phyloP scores from a whole-genome alignment of 2,113 vertebrate genomes.

The Atractosteus spatula region DNA sequence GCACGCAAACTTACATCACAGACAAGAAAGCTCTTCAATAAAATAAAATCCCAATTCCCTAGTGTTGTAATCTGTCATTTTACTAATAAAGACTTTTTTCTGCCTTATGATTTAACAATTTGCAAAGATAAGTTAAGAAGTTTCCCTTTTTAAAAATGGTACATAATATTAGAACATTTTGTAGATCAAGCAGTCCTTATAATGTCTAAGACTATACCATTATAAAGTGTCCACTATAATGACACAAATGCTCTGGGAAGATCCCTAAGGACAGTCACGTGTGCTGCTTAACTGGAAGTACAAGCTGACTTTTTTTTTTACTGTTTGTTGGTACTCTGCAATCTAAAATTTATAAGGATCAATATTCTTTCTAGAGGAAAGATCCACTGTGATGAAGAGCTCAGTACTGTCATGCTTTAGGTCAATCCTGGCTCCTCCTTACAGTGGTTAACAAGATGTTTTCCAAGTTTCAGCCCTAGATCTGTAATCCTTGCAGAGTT shows the following conservation, averaged over 20 bases:
- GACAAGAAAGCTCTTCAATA: too few relatives aligned
- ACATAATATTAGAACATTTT: neutral
- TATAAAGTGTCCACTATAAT: neutral
- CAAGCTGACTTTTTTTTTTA: slow-evolving; percentile 8
- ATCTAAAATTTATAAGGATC: neutral
- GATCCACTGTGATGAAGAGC: neutral
- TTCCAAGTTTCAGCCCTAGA: too few relatives aligned
- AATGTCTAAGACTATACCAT: too few relatives aligned
- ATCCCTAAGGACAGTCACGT: slow-evolving; percentile 6
- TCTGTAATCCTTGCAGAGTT: too few relatives aligned
- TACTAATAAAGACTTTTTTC: too few relatives aligned
- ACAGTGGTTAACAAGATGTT: neutral
- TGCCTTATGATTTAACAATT: too few relatives aligned
- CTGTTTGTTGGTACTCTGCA: neutral
- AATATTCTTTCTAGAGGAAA: neutral
- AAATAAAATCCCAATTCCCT: too few relatives aligned
- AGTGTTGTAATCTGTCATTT: too few relatives aligned
- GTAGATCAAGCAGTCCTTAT: neutral
- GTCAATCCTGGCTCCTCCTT: neutral
- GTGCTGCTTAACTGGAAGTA: slow-evolving; percentile 7
- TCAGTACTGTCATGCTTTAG: neutral
- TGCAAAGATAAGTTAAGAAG: too few relatives aligned
- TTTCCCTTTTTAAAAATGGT: neutral
- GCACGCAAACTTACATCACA: too few relatives aligned
- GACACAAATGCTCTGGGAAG: neutral